Conservation (phyloP, 1,140 invertebrate species). For the Lasioglossum baleicum region DNA sequence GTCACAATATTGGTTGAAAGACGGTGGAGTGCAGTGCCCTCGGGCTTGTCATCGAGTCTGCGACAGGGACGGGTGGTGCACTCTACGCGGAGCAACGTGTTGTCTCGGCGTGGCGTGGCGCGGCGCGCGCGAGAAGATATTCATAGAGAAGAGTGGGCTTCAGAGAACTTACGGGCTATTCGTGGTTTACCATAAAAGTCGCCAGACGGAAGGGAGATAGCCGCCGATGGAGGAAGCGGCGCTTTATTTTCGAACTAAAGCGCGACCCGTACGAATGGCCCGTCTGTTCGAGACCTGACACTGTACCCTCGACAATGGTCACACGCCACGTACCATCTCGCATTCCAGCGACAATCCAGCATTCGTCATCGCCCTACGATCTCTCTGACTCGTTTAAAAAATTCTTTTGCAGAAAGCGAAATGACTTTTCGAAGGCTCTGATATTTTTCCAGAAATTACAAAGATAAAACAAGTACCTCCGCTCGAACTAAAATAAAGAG, state of each 20-base stretch:
- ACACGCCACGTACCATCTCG: neutral
- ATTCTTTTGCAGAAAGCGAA: no score
- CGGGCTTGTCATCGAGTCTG: constrained; percentile 46
- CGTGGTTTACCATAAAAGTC: constrained; percentile 68
- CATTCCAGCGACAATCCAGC: no score
- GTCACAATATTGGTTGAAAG: constrained; percentile 42
- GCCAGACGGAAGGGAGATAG: constrained; percentile 10
- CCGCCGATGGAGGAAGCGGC: constrained; percentile 41
- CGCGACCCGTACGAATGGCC: constrained; percentile 20
- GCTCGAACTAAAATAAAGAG: no score
- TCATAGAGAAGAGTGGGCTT: constrained; percentile 69
- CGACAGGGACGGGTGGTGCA: constrained; percentile 17
- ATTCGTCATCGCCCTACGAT: neutral
- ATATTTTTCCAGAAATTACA: no score
- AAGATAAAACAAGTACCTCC: no score
- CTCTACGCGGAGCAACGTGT: constrained; percentile 24
- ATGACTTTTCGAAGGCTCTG: no score
- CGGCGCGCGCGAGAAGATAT: constrained; percentile 60
- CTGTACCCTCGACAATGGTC: neutral
- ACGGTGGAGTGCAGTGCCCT: constrained; percentile 62
- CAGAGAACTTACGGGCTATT: constrained; percentile 69
- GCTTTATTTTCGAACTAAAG: constrained; percentile 64
- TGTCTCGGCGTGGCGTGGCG: constrained; percentile 21
- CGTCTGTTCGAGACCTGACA: constrained; percentile 4
- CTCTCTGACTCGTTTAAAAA: no score